These are phyloP conservation scores for Corvus cornix DNA, from an alignment of 2,113 vertebrate genomes.

Conservation along the genomic window DNA sequence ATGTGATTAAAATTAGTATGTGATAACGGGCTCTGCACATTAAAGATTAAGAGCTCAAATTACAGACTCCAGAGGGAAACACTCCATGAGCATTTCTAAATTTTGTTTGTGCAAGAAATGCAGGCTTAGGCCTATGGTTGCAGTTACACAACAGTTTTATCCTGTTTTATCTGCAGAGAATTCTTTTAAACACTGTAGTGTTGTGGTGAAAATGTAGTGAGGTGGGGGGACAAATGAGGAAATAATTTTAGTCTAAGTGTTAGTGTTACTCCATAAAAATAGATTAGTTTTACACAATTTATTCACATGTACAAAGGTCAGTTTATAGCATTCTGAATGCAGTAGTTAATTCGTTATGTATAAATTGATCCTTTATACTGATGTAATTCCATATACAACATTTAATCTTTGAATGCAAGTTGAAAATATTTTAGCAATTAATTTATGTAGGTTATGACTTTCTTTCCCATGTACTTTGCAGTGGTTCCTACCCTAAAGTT, in stretches of 20 bases:
- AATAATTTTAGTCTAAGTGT: not conserved
- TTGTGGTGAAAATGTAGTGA: not conserved
- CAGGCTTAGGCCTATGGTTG: not conserved
- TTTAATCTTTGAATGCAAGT: not conserved
- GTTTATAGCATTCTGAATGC: conserved; percentile 1
- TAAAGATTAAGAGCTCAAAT: conserved; percentile 51
- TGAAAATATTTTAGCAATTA: not conserved
- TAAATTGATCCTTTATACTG: conserved; percentile 27
- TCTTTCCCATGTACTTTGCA: not conserved
- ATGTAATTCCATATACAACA: conserved; percentile 19
- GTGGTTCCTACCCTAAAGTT: not conserved
- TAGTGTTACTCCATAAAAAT: not conserved
- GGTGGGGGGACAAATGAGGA: not conserved
- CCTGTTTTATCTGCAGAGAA: not conserved
- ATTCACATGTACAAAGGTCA: not conserved
- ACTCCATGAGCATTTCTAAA: not conserved
- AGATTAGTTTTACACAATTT: not conserved
- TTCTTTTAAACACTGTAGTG: not conserved
- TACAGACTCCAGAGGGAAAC: conserved; percentile 38
- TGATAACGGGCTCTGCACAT: conserved; percentile 20
- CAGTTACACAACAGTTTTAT: not conserved
- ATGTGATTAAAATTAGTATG: conserved; percentile 44
- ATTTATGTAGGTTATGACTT: conserved; percentile 12
- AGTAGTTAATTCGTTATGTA: conserved; percentile 20
- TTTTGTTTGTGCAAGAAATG: conserved; percentile 7